Evolutionary conservation across 2,113 vertebrate species (phyloP).

Genomic region (Rafetus swinhoei): DNA sequence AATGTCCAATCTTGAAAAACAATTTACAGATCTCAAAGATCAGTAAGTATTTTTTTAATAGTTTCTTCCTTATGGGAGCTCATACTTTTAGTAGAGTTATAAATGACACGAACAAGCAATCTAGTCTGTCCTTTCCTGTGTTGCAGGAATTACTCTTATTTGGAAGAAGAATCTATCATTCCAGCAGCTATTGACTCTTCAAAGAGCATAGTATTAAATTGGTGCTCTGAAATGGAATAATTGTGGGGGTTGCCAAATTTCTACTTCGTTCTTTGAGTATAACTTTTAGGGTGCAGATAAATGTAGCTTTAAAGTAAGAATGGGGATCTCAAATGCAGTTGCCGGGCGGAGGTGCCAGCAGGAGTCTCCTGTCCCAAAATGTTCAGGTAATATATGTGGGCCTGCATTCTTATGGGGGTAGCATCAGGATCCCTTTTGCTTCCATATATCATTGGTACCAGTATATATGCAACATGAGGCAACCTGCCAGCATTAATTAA

Average conservation of each 20-base stretch:
- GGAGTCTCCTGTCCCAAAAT: background rate
- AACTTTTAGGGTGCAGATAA: background rate
- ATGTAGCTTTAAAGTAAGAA: background rate
- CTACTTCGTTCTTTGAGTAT: background rate
- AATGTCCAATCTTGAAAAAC: conserved; percentile 99
- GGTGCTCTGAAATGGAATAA: background rate
- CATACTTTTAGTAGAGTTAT: background rate
- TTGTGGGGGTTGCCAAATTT: background rate
- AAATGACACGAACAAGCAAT: background rate
- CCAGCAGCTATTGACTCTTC: background rate
- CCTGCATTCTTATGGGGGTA: background rate
- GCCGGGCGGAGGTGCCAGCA: background rate
- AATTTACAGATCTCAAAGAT: conserved; percentile 99
- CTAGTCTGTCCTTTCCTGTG: conserved; percentile 25
- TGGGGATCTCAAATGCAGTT: background rate
- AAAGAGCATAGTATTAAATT: background rate
- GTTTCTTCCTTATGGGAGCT: background rate
- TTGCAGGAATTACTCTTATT: background rate
- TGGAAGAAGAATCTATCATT: background rate
- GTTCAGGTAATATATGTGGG: background rate
- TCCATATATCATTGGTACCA: background rate
- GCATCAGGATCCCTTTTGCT: background rate
- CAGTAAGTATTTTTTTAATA: conserved; percentile 86
- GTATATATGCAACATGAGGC: background rate
- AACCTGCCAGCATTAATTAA: background rate